Evolutionary conservation across 1,140 invertebrate species (phyloP), one percentile per base, ranked within the genome.

Genomic region (Drosophila tsacasi): DNA sequence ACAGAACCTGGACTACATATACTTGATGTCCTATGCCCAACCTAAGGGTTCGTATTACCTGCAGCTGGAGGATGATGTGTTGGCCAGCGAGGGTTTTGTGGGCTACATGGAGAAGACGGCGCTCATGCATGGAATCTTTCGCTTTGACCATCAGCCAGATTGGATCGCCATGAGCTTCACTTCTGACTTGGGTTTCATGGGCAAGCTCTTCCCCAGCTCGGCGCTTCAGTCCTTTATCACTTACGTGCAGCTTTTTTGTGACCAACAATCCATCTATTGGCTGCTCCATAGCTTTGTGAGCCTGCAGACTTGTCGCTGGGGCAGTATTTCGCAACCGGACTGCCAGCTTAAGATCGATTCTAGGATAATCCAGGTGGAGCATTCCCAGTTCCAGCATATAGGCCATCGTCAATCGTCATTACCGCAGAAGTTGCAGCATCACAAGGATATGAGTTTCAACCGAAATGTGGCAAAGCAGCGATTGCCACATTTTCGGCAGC

Each of bases 81-180:
- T 40, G 19, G n/a, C 65, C 0, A 64, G 54, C 21, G 19, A 19
- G 17, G 62, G 44, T 0, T 83, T 64, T 13, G 13, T 83, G 9
- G 62, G 68, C 5, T 83, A 79, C 15, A 71, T 79, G 0, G 25
- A 35, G 3, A 75, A 76, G 23, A 30, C 75, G 21, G 19, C 17
- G 0, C 3, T 35, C 1, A 23, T 79, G 44, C 59, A 83, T 3
- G 30, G 23, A 0, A 23, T 47, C 4, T 79, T 76, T 32, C 65
- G 52, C 2, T 32, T 83, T 19, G 50, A 15, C 30, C 21, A 68
- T 7, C 57, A 63, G 25, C 62, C 30, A 3, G 49, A 44, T 10
- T 83, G 75, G 69, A 75, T 83, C n/a, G 80, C 74, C 1, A n/a
- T 83, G n/a, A 79, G 76, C 21, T 83, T 83, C 25, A 42, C 61